phyloP scores from a whole-genome alignment of 2,797 vertebrate species.

The Octomys mimax region DNA sequence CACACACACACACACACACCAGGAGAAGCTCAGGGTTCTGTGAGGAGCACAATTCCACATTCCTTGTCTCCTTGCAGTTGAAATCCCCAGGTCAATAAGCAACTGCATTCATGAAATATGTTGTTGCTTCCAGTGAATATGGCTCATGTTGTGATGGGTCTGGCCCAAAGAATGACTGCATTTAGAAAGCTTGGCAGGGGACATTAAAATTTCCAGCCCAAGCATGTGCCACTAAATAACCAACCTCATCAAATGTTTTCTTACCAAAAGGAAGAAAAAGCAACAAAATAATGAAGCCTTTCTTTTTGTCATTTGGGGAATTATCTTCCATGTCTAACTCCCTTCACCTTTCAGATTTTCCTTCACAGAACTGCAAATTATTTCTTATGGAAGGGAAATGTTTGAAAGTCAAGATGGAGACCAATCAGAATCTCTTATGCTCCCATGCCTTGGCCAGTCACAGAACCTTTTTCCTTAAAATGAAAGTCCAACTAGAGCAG shows the following conservation, averaged over 20 bases:
- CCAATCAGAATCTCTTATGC: conserved; percentile 8
- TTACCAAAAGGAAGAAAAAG: conserved; percentile 45
- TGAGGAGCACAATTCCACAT: conserved; percentile 66
- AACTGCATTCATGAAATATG: conserved; percentile 62
- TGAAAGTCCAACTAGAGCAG: conserved; percentile 6
- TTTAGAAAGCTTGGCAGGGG: conserved; percentile 79
- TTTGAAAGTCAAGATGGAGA: neutral
- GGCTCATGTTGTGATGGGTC: conserved; percentile 58
- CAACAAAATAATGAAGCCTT: conserved; percentile 60
- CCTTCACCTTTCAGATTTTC: conserved; percentile 5
- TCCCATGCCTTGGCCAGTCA: neutral
- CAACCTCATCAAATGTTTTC: conserved; percentile 68
- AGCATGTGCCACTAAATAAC: conserved; percentile 63
- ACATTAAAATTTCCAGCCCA: conserved; percentile 64
- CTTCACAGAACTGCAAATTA: neutral
- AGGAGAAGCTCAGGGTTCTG: conserved; percentile 31
- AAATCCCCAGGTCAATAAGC: conserved; percentile 75
- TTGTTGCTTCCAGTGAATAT: neutral
- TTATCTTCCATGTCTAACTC: neutral
- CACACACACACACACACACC: conserved; percentile 49
- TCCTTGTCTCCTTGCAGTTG: conserved; percentile 63
- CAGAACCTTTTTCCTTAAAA: neutral
- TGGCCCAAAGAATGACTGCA: conserved; percentile 71
- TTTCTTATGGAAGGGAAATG: neutral
- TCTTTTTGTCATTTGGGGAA: conserved; percentile 69